Evolutionary conservation across 2,888 invertebrate species (phyloP).

Genomic region (Dorcus hopei): DNA sequence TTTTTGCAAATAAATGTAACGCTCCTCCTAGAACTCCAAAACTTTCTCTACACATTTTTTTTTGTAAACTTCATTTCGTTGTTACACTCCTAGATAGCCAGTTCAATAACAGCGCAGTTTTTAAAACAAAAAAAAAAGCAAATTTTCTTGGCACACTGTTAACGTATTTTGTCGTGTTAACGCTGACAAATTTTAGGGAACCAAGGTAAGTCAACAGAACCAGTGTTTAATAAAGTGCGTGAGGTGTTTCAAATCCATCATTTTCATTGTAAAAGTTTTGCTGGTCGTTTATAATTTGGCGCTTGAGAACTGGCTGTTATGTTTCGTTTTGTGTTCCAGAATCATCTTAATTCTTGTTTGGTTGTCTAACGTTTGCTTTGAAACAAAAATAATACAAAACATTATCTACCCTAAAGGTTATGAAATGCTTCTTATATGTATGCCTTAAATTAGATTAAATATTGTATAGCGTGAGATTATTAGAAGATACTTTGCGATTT

Average conservation of each 20-base stretch:
- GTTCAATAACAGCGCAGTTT: conserved; percentile 12
- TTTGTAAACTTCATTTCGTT: neutral
- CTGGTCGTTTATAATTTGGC: conserved; percentile 7
- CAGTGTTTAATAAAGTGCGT: neutral
- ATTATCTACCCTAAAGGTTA: no score
- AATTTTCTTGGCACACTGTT: conserved; percentile 2
- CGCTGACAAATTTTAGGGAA: conserved; percentile 24
- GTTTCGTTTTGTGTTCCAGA: no score
- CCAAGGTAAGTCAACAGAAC: conserved; percentile 21
- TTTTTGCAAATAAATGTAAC: no score
- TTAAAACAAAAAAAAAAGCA: neutral
- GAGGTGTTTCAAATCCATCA: neutral
- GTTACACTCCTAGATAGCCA: neutral
- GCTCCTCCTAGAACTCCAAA: neutral
- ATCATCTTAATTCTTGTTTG: neutral
- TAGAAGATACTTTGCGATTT: no score
- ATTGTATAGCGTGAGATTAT: no score
- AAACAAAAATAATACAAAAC: no score
- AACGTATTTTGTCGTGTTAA: conserved; percentile 20
- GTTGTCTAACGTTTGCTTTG: neutral
- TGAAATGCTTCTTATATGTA: no score
- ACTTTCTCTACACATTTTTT: conserved; percentile 7
- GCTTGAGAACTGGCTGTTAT: conserved; percentile 15
- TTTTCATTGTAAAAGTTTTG: neutral
- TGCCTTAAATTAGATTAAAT: no score